Evolutionary conservation across 2,888 invertebrate genomes (phyloP).

Genomic region (Cataglyphis albicans): DNA sequence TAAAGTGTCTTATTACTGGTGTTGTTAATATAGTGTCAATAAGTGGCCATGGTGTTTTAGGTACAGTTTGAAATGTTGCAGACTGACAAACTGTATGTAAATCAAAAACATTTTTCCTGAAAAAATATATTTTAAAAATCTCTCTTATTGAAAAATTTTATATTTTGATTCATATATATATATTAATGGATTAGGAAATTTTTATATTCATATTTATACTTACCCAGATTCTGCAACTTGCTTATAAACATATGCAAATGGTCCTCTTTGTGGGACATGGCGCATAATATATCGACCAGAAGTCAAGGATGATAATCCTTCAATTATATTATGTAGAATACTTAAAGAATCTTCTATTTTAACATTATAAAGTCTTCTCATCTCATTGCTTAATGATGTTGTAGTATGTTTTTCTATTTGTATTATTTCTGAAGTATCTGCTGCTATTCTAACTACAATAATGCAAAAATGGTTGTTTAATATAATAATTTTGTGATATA

Average conservation of each 20-base stretch:
- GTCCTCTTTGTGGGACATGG: slow-evolving; percentile 73
- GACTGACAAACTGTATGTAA: slow-evolving; percentile 69
- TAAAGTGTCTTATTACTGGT: slow-evolving; percentile 66
- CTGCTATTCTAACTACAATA: slow-evolving; percentile 74
- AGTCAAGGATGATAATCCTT: slow-evolving; percentile 67
- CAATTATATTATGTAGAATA: slow-evolving; percentile 76
- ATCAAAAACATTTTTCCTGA: slow-evolving; percentile 76
- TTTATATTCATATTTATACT: slow-evolving; percentile 1
- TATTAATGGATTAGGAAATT: not conserved
- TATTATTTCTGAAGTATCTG: slow-evolving; percentile 71
- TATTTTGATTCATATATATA: not conserved
- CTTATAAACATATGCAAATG: slow-evolving; percentile 76
- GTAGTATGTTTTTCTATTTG: slow-evolving; percentile 76
- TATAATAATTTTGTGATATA: not conserved
- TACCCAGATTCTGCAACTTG: slow-evolving; percentile 67
- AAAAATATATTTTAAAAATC: slow-evolving; percentile 27
- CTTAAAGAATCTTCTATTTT: slow-evolving; percentile 73
- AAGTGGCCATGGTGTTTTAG: slow-evolving; percentile 75
- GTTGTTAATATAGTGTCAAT: slow-evolving; percentile 76
- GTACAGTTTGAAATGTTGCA: slow-evolving; percentile 66
- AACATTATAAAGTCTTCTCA: slow-evolving; percentile 75
- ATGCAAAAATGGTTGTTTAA: slow-evolving; percentile 9
- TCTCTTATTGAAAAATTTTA: not conserved
- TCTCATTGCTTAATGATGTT: slow-evolving; percentile 75
- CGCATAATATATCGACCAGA: slow-evolving; percentile 77